Evolutionary conservation across 2,113 vertebrate species (phyloP).

Genomic region (Xerus inauris): DNA sequence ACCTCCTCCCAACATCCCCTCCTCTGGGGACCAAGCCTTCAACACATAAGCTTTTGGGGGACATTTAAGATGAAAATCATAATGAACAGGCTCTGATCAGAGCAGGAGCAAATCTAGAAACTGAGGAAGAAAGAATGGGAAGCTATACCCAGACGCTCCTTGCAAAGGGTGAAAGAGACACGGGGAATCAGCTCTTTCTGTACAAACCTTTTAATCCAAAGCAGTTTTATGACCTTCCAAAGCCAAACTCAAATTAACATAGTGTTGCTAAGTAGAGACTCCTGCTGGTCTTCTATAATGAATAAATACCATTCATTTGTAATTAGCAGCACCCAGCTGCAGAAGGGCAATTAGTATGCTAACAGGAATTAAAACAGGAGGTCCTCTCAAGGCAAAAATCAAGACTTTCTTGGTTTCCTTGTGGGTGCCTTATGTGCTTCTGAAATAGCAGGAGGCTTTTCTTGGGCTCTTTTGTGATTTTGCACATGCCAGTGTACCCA

Average conservation of each 20-base stretch:
- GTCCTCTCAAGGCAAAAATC: constrained; percentile 15
- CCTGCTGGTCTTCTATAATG: constrained; percentile 73
- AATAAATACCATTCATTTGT: constrained; percentile 73
- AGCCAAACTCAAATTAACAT: constrained; percentile 70
- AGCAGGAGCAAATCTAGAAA: neutral
- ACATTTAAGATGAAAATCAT: neutral
- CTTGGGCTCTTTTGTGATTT: neutral
- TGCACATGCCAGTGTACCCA: neutral
- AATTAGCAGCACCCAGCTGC: constrained; percentile 74
- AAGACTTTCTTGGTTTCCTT: neutral
- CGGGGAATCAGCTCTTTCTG: neutral
- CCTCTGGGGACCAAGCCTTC: neutral
- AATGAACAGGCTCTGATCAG: neutral
- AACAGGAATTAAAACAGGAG: constrained; percentile 38
- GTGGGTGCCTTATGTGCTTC: neutral
- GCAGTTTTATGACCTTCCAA: constrained; percentile 70
- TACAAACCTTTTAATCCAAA: constrained; percentile 55
- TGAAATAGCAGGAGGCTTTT: neutral
- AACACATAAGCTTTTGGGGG: neutral
- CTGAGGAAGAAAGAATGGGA: neutral
- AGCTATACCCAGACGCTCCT: neutral
- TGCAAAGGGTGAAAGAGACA: neutral
- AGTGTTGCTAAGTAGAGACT: constrained; percentile 69
- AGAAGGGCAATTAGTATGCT: constrained; percentile 69
- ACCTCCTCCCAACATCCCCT: neutral